Base-by-base conservation (phyloP, 2,113 vertebrate species). In the Ondatra zibethicus region DNA sequence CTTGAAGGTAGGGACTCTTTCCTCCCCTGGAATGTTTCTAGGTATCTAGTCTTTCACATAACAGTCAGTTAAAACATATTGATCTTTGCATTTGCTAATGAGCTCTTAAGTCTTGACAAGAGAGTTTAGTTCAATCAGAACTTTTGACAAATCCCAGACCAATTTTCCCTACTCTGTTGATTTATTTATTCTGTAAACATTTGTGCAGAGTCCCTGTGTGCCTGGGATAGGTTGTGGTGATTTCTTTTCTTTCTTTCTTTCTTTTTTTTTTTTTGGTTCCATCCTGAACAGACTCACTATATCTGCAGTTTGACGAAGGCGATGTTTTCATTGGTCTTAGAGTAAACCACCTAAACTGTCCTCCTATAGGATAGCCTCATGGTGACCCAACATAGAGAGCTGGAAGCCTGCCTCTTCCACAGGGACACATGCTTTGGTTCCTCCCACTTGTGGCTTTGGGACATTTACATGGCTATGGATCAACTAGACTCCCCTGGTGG, bases 161-260 rank as follows among this genome's bases (percentile, higher is more conserved):
- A 96, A 92, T 97, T 96, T 94, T 78, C 96, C 94, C 58, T 84
- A 23, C 65, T 86, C 5, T 33, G 96, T 78, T 94, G 91, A 65
- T 92, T 95, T 97, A 95, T 97, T 97, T 96, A 96, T 97, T 97
- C 97, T 95, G 94, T 95, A 96, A 98, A 97, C 92, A 97, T 97
- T 97, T 97, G 95, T 16, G 3, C 2, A 94, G 93, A 92, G 85
- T 72, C 88, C 96, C 86, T 36, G 14, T n/a, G 76, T 6, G 33
- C 72, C 85, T 89, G 94, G 91, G 75, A 86, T 47, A 63, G 4
- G 68, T 77, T 16, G 25, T 50, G 25, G 36, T 23, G 19, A 58
- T 58, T 58, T 58, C 55, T 58, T 58, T 58, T 7, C 55, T 58
- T 17, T 55, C 17, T 5, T 58, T 58, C 5, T 17, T 58, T 58